Percentiles rank a stretch among this genome's conserved stretches.
These are phyloP conservation scores for Enteromius trimaculatus DNA, from an alignment of 2,797 vertebrate genomes.

Conservation along the genomic window DNA sequence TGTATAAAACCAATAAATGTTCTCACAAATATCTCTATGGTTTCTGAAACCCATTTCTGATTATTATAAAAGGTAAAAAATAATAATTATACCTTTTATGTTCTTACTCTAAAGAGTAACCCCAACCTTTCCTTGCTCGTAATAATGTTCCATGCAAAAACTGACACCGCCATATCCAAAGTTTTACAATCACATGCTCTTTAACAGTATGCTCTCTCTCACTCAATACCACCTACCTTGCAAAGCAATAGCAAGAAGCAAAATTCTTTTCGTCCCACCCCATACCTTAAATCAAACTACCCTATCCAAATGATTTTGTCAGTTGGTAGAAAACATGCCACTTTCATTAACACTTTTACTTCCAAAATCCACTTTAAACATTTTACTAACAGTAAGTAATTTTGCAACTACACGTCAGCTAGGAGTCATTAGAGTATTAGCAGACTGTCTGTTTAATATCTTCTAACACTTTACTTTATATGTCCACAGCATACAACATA, in stretches of 20 bases:
- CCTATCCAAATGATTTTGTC: no score
- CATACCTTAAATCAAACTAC: no score
- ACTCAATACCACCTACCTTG: neutral
- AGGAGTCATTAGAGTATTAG: no score
- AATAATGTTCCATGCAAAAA: neutral
- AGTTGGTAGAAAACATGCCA: no score
- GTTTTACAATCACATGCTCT: neutral
- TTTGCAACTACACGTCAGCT: no score
- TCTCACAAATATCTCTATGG: neutral
- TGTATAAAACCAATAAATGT: neutral
- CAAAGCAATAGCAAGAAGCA: neutral
- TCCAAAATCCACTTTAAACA: no score
- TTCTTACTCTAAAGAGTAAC: neutral
- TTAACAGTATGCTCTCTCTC: neutral
- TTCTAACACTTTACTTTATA: no score
- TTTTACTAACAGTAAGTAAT: no score
- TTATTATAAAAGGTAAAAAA: neutral
- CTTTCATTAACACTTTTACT: no score
- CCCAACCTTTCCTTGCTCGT: neutral
- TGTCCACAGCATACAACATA: no score
- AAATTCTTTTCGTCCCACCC: neutral
- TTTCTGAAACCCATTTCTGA: neutral
- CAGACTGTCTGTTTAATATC: no score
- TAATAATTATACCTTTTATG: neutral
- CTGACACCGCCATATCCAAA: neutral